Base-by-base conservation (phyloP, 2,888 invertebrate species). In the Agriopis aurantiaria region DNA sequence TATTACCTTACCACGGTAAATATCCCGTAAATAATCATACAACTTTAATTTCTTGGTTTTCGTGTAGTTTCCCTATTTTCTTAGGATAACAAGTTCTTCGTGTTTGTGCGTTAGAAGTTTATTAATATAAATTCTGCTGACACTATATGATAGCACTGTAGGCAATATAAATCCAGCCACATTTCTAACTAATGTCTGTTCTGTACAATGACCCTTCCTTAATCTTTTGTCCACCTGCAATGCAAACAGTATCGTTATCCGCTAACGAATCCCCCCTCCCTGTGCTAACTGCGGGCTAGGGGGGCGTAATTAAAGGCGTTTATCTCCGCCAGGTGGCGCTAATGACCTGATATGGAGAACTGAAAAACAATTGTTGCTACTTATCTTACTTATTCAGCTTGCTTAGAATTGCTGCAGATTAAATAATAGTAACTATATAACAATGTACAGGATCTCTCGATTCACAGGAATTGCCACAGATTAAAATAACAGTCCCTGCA, bases 311-410 rank as follows among this genome's bases (percentile, higher is more conserved):
- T 91, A 91, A 85, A 88, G 83, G 82, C 87, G 85, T 90, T 91
- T 91, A 91, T 92, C 91, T 88, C 83, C 80, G 78, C 80, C 92
- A 91, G 92, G 91, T 91, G 91, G 81, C 79, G 86, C 85, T 88
- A 89, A 88, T 87, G 85, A 82, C 83, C 75, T 87, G 88, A 89
- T 89, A 89, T 85, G 84, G 80, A 40, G 55, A 85, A 81, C 82
- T 84, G 79, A 79, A 82, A 85, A 85, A 85, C 83, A 84, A 84
- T 84, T 77, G 72, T 61, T 60, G 43, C 9, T 52, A 61, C 61
- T 51, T 61, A 40, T 14, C 17, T 43, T 17, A 41, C 53, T 51
- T 51, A 48, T 58, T 40, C 52, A 49, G 65, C 69, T 64, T 65
- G 52, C 66, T 62, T 57, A 68, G 23, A 23, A 57, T 10, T 49